Percentiles rank a stretch among this genome's conserved stretches.
Conservation (phyloP, 2,888 invertebrate species). For the Taphrorychus bicolor region DNA sequence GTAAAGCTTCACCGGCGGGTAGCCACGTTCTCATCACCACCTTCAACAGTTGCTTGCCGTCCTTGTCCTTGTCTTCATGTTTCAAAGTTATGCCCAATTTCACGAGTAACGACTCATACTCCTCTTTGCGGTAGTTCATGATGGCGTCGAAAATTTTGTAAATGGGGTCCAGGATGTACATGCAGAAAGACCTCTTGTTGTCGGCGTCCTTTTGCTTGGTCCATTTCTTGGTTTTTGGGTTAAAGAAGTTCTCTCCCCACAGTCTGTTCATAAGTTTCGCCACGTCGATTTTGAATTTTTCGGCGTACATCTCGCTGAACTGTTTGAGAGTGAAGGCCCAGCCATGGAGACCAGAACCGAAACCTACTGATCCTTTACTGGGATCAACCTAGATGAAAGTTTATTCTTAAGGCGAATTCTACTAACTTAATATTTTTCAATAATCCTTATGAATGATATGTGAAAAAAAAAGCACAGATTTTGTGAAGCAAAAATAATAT, state of each 20-base stretch:
- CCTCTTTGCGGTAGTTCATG: constrained; percentile 81
- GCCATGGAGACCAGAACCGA: constrained; percentile 99
- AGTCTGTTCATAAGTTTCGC: constrained; percentile 94
- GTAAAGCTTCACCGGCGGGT: constrained; percentile 98
- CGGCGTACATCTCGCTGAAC: constrained; percentile 98
- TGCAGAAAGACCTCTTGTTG: constrained; percentile 97
- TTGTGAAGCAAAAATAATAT: not conserved
- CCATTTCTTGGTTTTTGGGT: constrained; percentile 98
- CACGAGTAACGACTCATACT: constrained; percentile 83
- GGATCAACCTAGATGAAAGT: constrained; percentile 94
- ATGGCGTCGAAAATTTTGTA: constrained; percentile 89
- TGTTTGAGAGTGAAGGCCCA: constrained; percentile 99
- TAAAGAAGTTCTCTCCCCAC: constrained; percentile 99
- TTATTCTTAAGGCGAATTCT: too few species aligned
- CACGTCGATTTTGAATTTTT: constrained; percentile 97
- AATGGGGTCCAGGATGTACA: constrained; percentile 99
- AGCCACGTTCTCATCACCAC: constrained; percentile 99
- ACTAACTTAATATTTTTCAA: too few species aligned
- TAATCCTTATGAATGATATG: not conserved
- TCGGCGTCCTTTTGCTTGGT: constrained; percentile 87
- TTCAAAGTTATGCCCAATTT: constrained; percentile 93
- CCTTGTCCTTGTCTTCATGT: constrained; percentile 95
- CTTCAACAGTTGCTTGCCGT: constrained; percentile 95
- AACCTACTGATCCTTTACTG: constrained; percentile 98
- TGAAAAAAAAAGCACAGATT: not conserved